These are phyloP conservation scores for Tachystola acroxantha DNA, from an alignment of 2,888 invertebrate species.

Conservation along the genomic window DNA sequence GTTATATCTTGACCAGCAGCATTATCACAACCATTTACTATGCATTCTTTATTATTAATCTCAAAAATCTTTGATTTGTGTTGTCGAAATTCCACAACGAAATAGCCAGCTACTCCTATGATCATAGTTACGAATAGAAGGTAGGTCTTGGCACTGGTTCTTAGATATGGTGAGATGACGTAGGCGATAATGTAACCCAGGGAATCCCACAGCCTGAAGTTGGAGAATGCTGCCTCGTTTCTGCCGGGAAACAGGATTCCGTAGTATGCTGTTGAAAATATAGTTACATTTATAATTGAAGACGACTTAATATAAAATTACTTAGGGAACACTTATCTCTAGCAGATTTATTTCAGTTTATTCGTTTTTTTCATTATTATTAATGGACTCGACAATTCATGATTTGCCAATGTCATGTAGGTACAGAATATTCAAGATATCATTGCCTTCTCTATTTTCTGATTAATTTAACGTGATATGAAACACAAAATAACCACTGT, in stretches of 20 bases:
- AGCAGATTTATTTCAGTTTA: no score
- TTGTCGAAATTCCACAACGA: constrained; percentile 52
- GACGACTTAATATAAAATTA: no score
- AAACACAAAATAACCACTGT: no score
- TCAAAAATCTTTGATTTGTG: constrained; percentile 14
- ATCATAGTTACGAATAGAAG: constrained; percentile 63
- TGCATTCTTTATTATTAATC: not conserved
- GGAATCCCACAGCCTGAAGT: constrained; percentile 84
- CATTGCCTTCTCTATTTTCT: no score
- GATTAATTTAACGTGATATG: no score
- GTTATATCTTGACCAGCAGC: constrained; percentile 4
- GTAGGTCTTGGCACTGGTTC: constrained; percentile 73
- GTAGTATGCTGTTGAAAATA: constrained; percentile 67
- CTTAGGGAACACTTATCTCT: no score
- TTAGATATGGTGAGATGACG: constrained; percentile 70
- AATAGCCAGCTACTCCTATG: constrained; percentile 74
- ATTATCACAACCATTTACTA: constrained; percentile 3
- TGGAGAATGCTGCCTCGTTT: constrained; percentile 83
- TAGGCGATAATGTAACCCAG: constrained; percentile 82
- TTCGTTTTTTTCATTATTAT: no score
- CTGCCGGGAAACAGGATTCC: constrained; percentile 79
- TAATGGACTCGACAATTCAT: no score
- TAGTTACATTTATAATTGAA: no score
- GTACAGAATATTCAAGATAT: no score
- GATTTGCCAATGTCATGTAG: no score